Evolutionary conservation across 1,140 invertebrate species (phyloP).

Genomic region (Nilaparvata lugens): DNA sequence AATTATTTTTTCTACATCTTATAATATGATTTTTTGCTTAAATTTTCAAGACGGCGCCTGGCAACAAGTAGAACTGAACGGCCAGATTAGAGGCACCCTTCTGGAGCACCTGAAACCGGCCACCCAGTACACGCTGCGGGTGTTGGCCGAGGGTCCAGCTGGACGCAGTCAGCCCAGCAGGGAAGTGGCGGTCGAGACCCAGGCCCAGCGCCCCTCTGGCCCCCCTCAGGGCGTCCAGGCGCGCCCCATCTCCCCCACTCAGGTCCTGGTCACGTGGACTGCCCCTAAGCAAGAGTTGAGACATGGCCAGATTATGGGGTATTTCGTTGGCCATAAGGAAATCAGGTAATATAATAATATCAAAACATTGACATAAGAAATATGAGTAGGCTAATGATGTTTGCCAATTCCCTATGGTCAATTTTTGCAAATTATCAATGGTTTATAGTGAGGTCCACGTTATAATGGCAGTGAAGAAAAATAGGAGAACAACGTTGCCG

Average conservation of each 20-base stretch:
- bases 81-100: conserved; percentile 48
- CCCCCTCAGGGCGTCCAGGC: conserved; percentile 61
- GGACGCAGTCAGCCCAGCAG: conserved; percentile 60
- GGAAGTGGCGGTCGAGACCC: conserved; percentile 56
- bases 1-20: no score
- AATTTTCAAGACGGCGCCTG: conserved; percentile 43
- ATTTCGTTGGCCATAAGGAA: conserved; percentile 47
- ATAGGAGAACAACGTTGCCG: no score
- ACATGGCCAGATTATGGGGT: conserved; percentile 65
- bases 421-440: no score
- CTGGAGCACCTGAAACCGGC: conserved; percentile 67
- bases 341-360: conserved; percentile 27
- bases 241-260: conserved; percentile 61
- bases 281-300: conserved; percentile 55
- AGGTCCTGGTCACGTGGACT: conserved; percentile 67
- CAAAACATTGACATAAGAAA: not conserved
- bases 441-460: no score
- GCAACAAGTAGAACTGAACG: conserved; percentile 54
- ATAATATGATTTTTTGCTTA: not conserved
- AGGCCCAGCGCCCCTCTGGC: conserved; percentile 67
- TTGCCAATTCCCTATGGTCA: no score
- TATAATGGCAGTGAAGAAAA: no score
- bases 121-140: conserved; percentile 60
- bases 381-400: no score
- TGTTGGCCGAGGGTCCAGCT: conserved; percentile 66